These are phyloP conservation scores for Steinernema khuongi DNA, from an alignment of 1,140 invertebrate genomes.

Conservation along the genomic window DNA sequence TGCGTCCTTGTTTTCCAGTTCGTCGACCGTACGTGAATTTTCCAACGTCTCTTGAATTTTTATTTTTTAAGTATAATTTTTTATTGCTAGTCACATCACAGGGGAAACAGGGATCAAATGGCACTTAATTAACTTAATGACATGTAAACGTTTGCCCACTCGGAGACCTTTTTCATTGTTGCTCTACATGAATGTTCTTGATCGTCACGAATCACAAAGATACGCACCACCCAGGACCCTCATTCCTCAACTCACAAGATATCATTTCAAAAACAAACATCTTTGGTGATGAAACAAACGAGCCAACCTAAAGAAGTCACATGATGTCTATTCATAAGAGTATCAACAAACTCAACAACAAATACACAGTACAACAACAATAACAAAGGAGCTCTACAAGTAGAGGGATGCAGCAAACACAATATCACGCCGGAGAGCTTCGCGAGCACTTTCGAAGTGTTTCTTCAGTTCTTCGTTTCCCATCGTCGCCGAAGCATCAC, in stretches of 20 bases:
- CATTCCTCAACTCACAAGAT: neutral
- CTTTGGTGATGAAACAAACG: neutral
- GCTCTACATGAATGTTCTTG: too few species aligned
- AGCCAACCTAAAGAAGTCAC: neutral
- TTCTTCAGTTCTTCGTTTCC: constrained; percentile 85
- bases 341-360: neutral
- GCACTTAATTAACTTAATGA: too few species aligned
- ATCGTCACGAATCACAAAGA: too few species aligned
- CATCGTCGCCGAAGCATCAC: constrained; percentile 90
- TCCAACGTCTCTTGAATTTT: too few species aligned
- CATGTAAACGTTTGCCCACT: too few species aligned
- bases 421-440: constrained; percentile 90
- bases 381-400: constrained; percentile 67
- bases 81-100: too few species aligned
- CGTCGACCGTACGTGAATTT: too few species aligned
- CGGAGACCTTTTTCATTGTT: too few species aligned
- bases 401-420: constrained; percentile 98
- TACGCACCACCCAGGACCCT: too few species aligned
- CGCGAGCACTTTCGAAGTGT: constrained; percentile 85
- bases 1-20: too few species aligned
- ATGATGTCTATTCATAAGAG: neutral
- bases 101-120: too few species aligned
- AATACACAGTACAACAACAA: neutral
- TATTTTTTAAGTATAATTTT: too few species aligned
- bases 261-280: neutral